Percentiles rank a stretch among this genome's conserved stretches.
Evolutionary conservation across 2,797 vertebrate species (phyloP).

Genomic region (Sebastes steindachneri): DNA sequence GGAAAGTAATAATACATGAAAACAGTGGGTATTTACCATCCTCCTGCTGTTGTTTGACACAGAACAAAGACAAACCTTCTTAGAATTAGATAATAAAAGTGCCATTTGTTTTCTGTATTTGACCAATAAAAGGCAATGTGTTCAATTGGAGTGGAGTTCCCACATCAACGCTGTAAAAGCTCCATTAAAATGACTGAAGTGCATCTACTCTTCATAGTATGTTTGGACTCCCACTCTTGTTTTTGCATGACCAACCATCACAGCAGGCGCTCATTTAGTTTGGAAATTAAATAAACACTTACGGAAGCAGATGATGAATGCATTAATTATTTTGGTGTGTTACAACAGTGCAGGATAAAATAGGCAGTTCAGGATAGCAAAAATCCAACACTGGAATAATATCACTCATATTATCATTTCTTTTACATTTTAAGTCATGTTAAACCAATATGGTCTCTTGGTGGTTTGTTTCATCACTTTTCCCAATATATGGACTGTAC

Average conservation of each 20-base stretch:
- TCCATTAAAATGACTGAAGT: constrained; percentile 24
- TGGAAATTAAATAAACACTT: constrained; percentile 25
- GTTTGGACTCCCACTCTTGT: constrained; percentile 17
- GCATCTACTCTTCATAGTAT: constrained; percentile 7
- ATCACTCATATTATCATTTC: background rate
- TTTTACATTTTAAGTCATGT: background rate
- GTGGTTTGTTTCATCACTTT: background rate
- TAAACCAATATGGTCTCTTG: background rate
- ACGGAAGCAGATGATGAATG: constrained; percentile 28
- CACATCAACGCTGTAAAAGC: background rate
- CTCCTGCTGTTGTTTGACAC: background rate
- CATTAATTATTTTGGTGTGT: constrained; percentile 12
- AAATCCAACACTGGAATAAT: background rate
- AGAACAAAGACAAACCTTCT: background rate
- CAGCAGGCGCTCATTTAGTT: constrained; percentile 44
- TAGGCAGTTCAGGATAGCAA: background rate
- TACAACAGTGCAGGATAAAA: background rate
- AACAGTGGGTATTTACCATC: background rate
- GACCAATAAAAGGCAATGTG: background rate
- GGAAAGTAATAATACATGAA: background rate
- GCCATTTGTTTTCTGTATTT: constrained; percentile 6
- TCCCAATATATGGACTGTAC: background rate
- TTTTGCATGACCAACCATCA: constrained; percentile 21
- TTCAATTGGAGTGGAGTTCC: background rate
- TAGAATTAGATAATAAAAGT: background rate